Percentiles rank a stretch among this genome's conserved stretches.
These are phyloP conservation scores for Azorinus chamasolen DNA, from an alignment of 2,888 invertebrate species.

Conservation along the genomic window DNA sequence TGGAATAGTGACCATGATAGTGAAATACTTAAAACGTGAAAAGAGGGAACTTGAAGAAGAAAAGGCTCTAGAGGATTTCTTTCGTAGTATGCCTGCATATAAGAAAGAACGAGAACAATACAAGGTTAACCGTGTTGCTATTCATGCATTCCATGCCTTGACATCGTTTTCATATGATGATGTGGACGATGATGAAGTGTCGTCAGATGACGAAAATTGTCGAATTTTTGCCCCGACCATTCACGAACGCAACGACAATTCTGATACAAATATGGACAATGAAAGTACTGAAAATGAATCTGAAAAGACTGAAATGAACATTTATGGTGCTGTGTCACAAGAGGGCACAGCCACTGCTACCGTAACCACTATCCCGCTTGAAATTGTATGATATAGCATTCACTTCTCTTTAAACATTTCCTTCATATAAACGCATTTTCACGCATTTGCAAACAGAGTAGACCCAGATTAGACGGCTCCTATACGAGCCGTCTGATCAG, in stretches of 20 bases:
- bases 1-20: constrained; percentile 80
- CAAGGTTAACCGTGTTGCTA: constrained; percentile 79
- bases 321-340: too few species aligned
- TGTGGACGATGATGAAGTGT: constrained; percentile 61
- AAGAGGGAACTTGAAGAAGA: constrained; percentile 79
- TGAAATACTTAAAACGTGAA: constrained; percentile 79
- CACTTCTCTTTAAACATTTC: too few species aligned
- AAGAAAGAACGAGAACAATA: constrained; percentile 76
- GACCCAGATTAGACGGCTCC: too few species aligned
- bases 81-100: constrained; percentile 77
- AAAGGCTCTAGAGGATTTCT: constrained; percentile 79
- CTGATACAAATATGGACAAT: constrained; percentile 5
- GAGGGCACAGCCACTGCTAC: too few species aligned
- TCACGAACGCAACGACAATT: constrained; percentile 44
- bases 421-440: too few species aligned
- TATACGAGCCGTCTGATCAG: too few species aligned
- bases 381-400: too few species aligned
- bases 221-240: constrained; percentile 49
- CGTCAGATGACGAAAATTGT: constrained; percentile 35
- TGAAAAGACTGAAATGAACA: neutral
- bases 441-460: too few species aligned
- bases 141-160: constrained; percentile 80
- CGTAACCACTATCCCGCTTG: too few species aligned
- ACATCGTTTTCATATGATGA: constrained; percentile 74
- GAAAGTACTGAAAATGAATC: neutral